These are phyloP conservation scores for Cylindroiulus punctatus DNA, from an alignment of 2,888 invertebrate genomes.

Conservation along the genomic window DNA sequence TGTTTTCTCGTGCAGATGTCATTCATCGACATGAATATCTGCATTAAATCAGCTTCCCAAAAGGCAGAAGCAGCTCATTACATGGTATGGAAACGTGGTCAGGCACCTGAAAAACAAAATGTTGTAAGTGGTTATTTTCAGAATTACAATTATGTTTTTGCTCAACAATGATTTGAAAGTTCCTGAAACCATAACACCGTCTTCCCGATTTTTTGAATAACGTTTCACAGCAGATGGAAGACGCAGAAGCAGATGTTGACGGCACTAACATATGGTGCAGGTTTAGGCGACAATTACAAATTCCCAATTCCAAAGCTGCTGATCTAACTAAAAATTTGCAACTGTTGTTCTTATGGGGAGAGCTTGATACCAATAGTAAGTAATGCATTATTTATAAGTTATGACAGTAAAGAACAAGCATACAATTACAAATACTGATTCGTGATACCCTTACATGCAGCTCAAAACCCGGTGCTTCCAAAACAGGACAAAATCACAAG, in stretches of 20 bases:
- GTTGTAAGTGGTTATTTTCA: neutral
- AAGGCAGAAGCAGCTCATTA: conserved; percentile 53
- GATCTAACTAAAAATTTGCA: conserved; percentile 25
- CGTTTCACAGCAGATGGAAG: conserved; percentile 52
- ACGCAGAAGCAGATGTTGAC: conserved; percentile 53
- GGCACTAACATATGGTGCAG: conserved; percentile 50
- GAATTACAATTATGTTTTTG: neutral
- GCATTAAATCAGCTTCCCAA: conserved; percentile 46
- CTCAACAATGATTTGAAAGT: neutral
- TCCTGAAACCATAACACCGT: no score
- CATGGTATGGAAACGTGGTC: neutral
- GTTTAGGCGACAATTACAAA: conserved; percentile 43
- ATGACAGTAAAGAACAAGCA: no score
- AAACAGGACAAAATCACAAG: neutral
- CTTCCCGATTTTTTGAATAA: neutral
- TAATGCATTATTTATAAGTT: neutral
- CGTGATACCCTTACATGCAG: conserved; percentile 22
- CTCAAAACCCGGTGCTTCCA: conserved; percentile 46
- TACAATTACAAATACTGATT: neutral
- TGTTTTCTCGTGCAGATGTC: conserved; percentile 32
- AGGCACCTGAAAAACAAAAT: conserved; percentile 3
- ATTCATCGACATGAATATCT: conserved; percentile 51
- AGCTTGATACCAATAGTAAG: conserved; percentile 20
- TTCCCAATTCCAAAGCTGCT: conserved; percentile 31
- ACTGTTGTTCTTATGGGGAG: conserved; percentile 51